Base-by-base conservation (phyloP, 1,140 invertebrate genomes). In the Sycobia sp. region DNA sequence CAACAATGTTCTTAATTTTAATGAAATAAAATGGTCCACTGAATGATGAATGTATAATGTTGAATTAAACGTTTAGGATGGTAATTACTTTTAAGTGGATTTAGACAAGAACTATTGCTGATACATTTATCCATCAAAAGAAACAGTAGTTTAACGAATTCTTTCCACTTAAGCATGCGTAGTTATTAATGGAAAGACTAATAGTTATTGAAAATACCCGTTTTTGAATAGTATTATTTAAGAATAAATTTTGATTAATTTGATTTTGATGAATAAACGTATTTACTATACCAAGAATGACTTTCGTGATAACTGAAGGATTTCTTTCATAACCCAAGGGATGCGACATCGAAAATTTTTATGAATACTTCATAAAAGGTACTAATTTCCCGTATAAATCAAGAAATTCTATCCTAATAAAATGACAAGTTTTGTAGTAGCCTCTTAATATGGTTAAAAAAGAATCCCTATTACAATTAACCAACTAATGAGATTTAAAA, bases 281-380 rank as follows among this genome's bases (percentile, higher is more conserved):
- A 22, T 59, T 32, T 47, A 54, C 36, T 34, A 51, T 16, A 36
- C 22, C 9, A 41, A 46, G 44, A 51, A 10, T 34, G 14, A 51
- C 51, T 57, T 44, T 64, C 51, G 44, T 57, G 34, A 56, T 44
- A 25, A 38, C 29, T 53, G 55, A 58, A 65, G 46, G 36, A 58
- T 50, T 65, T 65, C 27, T 59, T 65, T 53, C 62, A 65, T 55
- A 54, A 53, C 27, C 61, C 36, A 57, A 51, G 11, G 61, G 61
- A 44, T 41, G 44, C 25, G 23, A 22, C 47, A 9, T 50, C 44
- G 54, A 63, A 43, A 64, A 39, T 36, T 64, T 53, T 58, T 38
- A 32, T 53, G 51, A 58, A 44, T 32, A 47, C 54, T 34, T 58
- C 50, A 58, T n/a, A 22, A 65, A 55, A 65, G 62, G 49, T 65